Evolutionary conservation across 2,113 vertebrate species (phyloP), one percentile per base, ranked within the genome.

Genomic region (Ailuropoda melanoleuca): DNA sequence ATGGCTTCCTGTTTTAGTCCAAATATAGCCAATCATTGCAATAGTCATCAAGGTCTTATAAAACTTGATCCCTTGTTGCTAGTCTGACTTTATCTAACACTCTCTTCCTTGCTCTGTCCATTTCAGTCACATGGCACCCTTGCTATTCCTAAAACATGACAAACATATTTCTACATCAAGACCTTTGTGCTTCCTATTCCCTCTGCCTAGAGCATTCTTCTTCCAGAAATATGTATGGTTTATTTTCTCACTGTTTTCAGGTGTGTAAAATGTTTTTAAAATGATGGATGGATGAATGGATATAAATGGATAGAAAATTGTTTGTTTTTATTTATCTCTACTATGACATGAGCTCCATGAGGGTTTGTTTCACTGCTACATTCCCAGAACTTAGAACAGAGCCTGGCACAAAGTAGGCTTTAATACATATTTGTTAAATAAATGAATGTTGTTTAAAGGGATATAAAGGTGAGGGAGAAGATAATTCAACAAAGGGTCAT

Each of bases 361-460:
- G 8, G 70, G 4, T 5, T 24, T 68, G 66, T 34, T 55, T 84
- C 19, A 78, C 39, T 72, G 13, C 1, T 80, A 9, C n/a, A 80
- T 39, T 77, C 53, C 31, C 75, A 93, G 29, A 95, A 50, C 21
- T 12, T 64, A 68, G 37, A 92, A 23, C 13, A 46, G 23, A n/a
- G 23, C 37, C 43, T 74, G 66, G n/a, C 3, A 81, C 1, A 53
- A 70, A 48, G 14, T 31, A 37, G 18, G 1, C 56, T 21, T 82
- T 91, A 91, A 53, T 56, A 50, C 95, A 37, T n/a, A 88, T 78
- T 93, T 90, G 19, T 53, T 81, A 70, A 92, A 78, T 43, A 50
- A 72, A 37, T 55, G 10, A 64, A 62, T 85, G 46, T 53, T 77
- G 19, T 94, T 62, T 78, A 96, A 78, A 78, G 24, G 53, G n/a